These are phyloP conservation scores for Mesopsocus fuscifrons DNA, from an alignment of 2,888 invertebrate species.

Conservation along the genomic window DNA sequence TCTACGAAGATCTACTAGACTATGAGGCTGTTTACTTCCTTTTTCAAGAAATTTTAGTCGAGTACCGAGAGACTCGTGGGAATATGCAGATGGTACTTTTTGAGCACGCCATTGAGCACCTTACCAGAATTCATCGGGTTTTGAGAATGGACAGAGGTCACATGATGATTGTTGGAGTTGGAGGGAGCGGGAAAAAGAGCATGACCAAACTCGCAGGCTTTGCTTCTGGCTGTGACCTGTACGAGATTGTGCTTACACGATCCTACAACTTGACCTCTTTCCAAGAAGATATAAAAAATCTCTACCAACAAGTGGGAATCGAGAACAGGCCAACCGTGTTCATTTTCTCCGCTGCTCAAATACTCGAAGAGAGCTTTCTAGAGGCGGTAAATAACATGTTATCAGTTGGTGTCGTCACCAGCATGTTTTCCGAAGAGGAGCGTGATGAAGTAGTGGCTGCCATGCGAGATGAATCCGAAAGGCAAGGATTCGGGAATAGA, in stretches of 20 bases:
- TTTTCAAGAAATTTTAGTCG: slow-evolving; percentile 76
- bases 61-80: slow-evolving; percentile 54
- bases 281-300: slow-evolving; percentile 66
- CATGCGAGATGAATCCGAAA: slow-evolving; percentile 45
- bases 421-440: slow-evolving; percentile 74
- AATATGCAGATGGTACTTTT: slow-evolving; percentile 71
- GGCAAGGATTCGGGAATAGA: slow-evolving; percentile 50
- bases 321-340: slow-evolving; percentile 64
- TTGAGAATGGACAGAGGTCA: slow-evolving; percentile 71
- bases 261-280: slow-evolving; percentile 70
- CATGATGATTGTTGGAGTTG: slow-evolving; percentile 69
- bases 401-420: slow-evolving; percentile 73
- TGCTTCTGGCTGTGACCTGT: slow-evolving; percentile 64
- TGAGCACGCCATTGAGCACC: slow-evolving; percentile 79
- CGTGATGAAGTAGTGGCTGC: slow-evolving; percentile 58
- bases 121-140: slow-evolving; percentile 71
- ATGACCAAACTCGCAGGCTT: slow-evolving; percentile 63
- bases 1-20: slow-evolving; percentile 77
- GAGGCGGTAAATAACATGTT: slow-evolving; percentile 84
- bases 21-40: slow-evolving; percentile 75
- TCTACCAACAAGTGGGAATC: slow-evolving; percentile 58
- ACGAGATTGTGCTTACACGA: slow-evolving; percentile 64
- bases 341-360: slow-evolving; percentile 66
- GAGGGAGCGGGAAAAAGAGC: slow-evolving; percentile 75
- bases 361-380: slow-evolving; percentile 60